phyloP scores from a whole-genome alignment of 2,113 vertebrate genomes.

The Phainopepla nitens region DNA sequence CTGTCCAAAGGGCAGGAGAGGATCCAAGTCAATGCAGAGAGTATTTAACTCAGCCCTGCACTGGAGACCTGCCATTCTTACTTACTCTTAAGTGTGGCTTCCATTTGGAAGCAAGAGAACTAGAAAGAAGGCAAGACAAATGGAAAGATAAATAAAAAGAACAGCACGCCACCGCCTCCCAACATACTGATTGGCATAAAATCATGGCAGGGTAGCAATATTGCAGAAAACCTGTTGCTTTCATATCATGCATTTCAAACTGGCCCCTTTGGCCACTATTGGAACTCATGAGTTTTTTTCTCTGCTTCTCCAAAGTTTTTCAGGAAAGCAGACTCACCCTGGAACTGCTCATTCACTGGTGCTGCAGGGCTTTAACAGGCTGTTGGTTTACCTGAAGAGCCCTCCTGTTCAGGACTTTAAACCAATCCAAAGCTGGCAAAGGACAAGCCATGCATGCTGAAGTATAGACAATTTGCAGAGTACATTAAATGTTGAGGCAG shows the following conservation, averaged over 20 bases:
- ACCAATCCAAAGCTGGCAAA: neutral
- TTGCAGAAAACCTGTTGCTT: neutral
- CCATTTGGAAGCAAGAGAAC: neutral
- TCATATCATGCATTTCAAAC: neutral
- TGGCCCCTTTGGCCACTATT: neutral
- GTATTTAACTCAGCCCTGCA: neutral
- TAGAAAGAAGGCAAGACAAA: neutral
- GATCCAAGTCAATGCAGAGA: neutral
- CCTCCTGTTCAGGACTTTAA: neutral
- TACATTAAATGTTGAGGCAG: neutral
- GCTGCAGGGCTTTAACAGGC: neutral
- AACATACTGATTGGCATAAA: neutral
- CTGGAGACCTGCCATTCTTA: neutral
- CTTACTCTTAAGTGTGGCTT: neutral
- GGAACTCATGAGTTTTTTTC: neutral
- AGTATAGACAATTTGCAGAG: neutral
- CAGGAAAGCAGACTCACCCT: neutral
- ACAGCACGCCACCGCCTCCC: accelerated
- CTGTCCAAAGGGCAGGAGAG: neutral
- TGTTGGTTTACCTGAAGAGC: neutral
- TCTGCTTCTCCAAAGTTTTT: neutral
- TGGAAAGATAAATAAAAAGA: neutral
- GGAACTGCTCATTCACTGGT: neutral
- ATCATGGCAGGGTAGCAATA: neutral
- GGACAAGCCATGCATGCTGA: neutral